Conservation (phyloP, 2,888 invertebrate genomes). For the Torymus auratus region DNA sequence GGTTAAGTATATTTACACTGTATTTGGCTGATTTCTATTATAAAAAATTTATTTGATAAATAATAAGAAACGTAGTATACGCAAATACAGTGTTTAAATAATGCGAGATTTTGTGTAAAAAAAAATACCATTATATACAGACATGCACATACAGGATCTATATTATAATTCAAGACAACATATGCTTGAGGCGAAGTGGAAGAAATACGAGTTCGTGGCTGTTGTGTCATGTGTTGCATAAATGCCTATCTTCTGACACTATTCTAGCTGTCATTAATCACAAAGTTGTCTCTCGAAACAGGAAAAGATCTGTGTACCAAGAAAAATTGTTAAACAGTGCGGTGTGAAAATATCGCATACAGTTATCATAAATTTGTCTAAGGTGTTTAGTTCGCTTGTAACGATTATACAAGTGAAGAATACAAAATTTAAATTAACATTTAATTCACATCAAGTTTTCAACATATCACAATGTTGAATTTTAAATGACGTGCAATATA, state of each 20-base stretch:
- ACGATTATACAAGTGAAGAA: no score
- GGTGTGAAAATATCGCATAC: not conserved
- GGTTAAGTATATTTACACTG: no score
- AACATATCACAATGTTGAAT: no score
- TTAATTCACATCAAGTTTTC: no score
- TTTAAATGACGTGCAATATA: no score
- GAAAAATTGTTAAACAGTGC: slow-evolving; percentile 6
- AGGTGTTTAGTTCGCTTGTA: not conserved
- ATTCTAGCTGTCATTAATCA: slow-evolving; percentile 24
- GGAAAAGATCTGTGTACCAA: slow-evolving; percentile 11
- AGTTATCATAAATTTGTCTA: slow-evolving; percentile 24
- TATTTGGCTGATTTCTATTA: no score
- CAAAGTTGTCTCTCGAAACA: slow-evolving; percentile 2
- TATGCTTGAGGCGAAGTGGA: not conserved
- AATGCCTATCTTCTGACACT: slow-evolving; percentile 6
- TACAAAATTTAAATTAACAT: no score
- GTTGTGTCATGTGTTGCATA: slow-evolving; percentile 10
- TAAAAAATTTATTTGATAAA: no score
- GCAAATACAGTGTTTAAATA: no score
- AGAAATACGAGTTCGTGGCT: not conserved
- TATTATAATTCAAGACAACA: not conserved
- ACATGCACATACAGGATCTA: not conserved
- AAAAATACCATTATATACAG: no score
- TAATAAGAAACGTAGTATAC: no score
- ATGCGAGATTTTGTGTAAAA: no score